These are phyloP conservation scores for Orussus abietinus DNA, from an alignment of 1,140 invertebrate genomes.

Conservation along the genomic window DNA sequence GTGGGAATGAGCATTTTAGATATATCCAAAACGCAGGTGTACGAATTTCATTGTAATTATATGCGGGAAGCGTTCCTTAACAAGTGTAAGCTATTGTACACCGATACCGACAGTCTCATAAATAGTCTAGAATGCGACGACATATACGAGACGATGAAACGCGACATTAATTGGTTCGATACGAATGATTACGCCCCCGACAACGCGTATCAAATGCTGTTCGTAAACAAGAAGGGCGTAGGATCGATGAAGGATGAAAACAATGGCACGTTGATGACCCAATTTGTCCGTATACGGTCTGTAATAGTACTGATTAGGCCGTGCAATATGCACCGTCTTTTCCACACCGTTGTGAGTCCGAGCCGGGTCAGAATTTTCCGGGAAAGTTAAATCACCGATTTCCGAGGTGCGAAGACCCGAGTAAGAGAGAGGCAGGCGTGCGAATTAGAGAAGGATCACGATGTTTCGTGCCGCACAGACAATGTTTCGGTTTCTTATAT, in stretches of 20 bases:
- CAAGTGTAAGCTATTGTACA: conserved; percentile 31
- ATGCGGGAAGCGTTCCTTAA: conserved; percentile 20
- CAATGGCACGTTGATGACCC: conserved; percentile 23
- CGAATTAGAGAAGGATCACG: too few species aligned
- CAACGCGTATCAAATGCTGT: conserved; percentile 22
- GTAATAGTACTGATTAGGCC: too few species aligned
- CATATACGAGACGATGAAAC: conserved; percentile 18
- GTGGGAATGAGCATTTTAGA: conserved; percentile 24
- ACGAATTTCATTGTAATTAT: conserved; percentile 33
- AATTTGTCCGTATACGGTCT: conserved; percentile 32
- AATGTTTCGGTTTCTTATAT: too few species aligned
- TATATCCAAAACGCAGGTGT: conserved; percentile 23
- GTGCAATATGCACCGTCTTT: too few species aligned
- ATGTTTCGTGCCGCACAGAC: too few species aligned
- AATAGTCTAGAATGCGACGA: conserved; percentile 29
- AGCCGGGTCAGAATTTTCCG: too few species aligned
- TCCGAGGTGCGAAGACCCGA: too few species aligned
- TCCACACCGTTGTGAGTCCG: too few species aligned
- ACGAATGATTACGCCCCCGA: conserved; percentile 16
- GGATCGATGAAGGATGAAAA: conserved; percentile 46
- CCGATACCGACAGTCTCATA: conserved; percentile 44
- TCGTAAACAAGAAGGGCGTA: conserved; percentile 49
- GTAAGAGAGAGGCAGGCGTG: too few species aligned
- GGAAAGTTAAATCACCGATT: too few species aligned
- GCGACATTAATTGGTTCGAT: conserved; percentile 15